Conservation (phyloP, 2,113 vertebrate species). For the Apodemus speciosus region DNA sequence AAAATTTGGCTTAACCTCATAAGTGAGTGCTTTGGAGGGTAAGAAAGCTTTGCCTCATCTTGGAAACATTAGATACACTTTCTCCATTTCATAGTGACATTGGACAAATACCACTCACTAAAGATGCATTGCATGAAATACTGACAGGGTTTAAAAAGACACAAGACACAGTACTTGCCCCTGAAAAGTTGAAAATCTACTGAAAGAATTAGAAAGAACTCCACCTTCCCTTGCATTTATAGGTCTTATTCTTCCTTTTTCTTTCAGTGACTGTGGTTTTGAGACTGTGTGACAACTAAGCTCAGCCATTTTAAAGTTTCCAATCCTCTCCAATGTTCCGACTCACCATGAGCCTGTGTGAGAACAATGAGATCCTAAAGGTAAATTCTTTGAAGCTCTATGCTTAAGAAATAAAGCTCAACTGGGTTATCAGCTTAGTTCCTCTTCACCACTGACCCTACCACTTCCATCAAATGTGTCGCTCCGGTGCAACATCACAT, state of each 20-base stretch:
- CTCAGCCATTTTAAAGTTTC: slow-evolving; percentile 33
- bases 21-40: neutral
- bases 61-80: neutral
- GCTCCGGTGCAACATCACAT: neutral
- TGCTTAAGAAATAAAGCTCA: slow-evolving; percentile 34
- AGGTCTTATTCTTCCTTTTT: neutral
- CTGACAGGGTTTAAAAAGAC: neutral
- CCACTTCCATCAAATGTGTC: neutral
- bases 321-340: slow-evolving; percentile 24
- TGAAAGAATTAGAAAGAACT: neutral
- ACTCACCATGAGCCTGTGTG: slow-evolving; percentile 22
- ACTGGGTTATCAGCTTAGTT: slow-evolving; percentile 8
- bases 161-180: neutral
- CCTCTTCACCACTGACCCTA: neutral
- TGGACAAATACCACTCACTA: neutral
- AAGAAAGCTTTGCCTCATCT: neutral
- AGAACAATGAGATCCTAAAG: slow-evolving; percentile 31
- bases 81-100: slow-evolving; percentile 13
- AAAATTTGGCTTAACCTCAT: neutral
- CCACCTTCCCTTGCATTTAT: neutral
- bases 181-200: neutral
- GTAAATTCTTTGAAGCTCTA: slow-evolving; percentile 19
- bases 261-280: neutral
- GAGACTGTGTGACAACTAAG: neutral
- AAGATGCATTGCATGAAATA: neutral